Conservation (phyloP, 2,888 invertebrate genomes). For the Amitus sp. region DNA sequence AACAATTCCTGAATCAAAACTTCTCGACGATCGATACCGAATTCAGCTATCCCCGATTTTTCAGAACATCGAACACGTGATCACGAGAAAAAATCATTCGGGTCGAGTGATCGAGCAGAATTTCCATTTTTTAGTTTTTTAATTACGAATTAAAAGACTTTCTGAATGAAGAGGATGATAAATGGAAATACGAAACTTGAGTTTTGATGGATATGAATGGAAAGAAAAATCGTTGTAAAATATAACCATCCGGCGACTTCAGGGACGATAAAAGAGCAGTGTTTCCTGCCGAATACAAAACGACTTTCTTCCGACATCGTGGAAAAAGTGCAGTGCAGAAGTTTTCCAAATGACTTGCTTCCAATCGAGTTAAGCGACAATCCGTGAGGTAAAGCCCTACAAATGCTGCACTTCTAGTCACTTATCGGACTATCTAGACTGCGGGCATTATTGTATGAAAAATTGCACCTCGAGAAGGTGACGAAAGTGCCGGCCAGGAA, state of each 20-base stretch:
- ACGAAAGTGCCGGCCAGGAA: neutral
- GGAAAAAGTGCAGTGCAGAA: neutral
- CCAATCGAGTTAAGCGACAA: conserved; percentile 11
- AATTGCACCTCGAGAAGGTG: neutral
- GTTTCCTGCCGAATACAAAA: neutral
- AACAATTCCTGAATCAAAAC: too few species aligned
- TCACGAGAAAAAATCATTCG: too few species aligned
- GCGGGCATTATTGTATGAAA: neutral
- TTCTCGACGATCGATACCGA: too few species aligned
- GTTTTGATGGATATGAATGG: too few species aligned
- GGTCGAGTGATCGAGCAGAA: too few species aligned
- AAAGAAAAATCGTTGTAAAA: neutral
- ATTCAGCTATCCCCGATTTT: too few species aligned
- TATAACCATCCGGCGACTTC: neutral
- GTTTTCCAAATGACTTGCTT: conserved; percentile 1
- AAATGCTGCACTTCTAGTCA: neutral
- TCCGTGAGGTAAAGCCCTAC: conserved; percentile 1
- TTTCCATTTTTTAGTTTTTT: too few species aligned
- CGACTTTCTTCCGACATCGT: too few species aligned
- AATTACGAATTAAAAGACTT: too few species aligned
- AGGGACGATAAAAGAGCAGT: neutral
- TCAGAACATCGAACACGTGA: too few species aligned
- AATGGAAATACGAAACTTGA: too few species aligned
- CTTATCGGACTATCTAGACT: neutral
- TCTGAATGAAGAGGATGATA: too few species aligned